Conservation (phyloP, 1,140 invertebrate species). For the Lepidurus arcticus region DNA sequence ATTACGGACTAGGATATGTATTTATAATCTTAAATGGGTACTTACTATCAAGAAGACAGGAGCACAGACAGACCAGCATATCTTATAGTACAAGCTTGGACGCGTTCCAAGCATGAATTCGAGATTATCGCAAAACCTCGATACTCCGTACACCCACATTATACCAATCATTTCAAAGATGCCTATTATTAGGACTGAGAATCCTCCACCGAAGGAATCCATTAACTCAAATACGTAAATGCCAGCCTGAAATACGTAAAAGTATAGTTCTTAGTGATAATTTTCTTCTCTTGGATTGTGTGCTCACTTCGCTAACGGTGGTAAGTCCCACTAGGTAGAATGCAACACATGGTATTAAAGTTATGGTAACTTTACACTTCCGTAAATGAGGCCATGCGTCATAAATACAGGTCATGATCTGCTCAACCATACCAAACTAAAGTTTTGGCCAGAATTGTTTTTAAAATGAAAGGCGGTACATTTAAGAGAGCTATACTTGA, state of each 20-base stretch:
- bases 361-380: constrained; percentile 65
- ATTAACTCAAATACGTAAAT: constrained; percentile 45
- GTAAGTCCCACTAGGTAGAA: constrained; percentile 68
- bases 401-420: constrained; percentile 69
- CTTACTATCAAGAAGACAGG: constrained; percentile 43
- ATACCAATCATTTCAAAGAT: constrained; percentile 45
- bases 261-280: neutral
- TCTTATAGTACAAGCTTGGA: constrained; percentile 43
- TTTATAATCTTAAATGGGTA: neutral
- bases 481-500: constrained; percentile 39
- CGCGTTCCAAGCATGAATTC: constrained; percentile 45
- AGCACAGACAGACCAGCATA: constrained; percentile 43
- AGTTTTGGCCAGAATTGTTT: constrained; percentile 13
- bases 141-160: constrained; percentile 47
- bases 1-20: no score
- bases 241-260: constrained; percentile 40
- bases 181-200: constrained; percentile 42
- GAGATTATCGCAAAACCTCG: constrained; percentile 46
- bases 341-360: constrained; percentile 60
- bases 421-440: constrained; percentile 73
- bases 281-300: constrained; percentile 40
- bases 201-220: constrained; percentile 44
- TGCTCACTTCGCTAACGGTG: constrained; percentile 63
- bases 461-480: neutral
- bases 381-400: constrained; percentile 66